Conservation (phyloP, 30 jellyfish, hydroid and myxozoan genomes). For the Hydractinia symbiolongicarpus region DNA sequence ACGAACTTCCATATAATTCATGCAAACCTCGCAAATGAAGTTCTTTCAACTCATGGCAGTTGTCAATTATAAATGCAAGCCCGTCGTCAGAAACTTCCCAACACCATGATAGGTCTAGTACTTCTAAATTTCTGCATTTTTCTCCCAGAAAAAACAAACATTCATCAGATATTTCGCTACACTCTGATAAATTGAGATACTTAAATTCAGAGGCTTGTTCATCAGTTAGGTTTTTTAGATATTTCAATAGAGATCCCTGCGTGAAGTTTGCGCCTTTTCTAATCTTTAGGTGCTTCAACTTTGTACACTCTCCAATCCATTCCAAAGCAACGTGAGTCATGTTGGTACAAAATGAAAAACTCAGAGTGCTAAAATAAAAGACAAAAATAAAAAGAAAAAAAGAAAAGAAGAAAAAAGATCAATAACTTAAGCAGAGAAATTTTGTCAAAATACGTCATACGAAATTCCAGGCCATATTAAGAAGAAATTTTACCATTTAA, state of each 20-base stretch:
- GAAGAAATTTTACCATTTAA: too few species aligned
- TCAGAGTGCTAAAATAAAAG: slow-evolving; percentile 30
- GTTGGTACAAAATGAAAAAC: slow-evolving; percentile 68
- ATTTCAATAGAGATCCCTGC: slow-evolving; percentile 41
- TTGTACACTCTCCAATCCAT: slow-evolving; percentile 30
- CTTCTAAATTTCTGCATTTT: slow-evolving; percentile 62
- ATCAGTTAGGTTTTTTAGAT: slow-evolving; percentile 21
- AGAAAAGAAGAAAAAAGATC: too few species aligned
- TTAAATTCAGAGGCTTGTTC: slow-evolving; percentile 42
- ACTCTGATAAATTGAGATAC: slow-evolving; percentile 58
- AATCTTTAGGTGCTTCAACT: slow-evolving; percentile 40
- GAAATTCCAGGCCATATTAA: too few species aligned
- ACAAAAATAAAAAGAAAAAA: too few species aligned
- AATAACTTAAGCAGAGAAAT: too few species aligned
- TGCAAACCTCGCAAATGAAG: slow-evolving; percentile 73
- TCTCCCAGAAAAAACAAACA: slow-evolving; percentile 48
- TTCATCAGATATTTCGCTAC: slow-evolving; percentile 63
- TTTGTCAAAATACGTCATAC: too few species aligned
- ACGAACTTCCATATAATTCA: slow-evolving; percentile 58
- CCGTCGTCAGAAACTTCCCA: slow-evolving; percentile 96
- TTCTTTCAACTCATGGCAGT: slow-evolving; percentile 53
- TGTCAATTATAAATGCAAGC: slow-evolving; percentile 41
- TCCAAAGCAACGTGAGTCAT: slow-evolving; percentile 57
- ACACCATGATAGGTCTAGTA: slow-evolving; percentile 77
- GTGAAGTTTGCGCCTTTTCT: slow-evolving; percentile 69